Evolutionary conservation across 2,113 vertebrate species (phyloP).

Genomic region (Oncorhynchus keta): DNA sequence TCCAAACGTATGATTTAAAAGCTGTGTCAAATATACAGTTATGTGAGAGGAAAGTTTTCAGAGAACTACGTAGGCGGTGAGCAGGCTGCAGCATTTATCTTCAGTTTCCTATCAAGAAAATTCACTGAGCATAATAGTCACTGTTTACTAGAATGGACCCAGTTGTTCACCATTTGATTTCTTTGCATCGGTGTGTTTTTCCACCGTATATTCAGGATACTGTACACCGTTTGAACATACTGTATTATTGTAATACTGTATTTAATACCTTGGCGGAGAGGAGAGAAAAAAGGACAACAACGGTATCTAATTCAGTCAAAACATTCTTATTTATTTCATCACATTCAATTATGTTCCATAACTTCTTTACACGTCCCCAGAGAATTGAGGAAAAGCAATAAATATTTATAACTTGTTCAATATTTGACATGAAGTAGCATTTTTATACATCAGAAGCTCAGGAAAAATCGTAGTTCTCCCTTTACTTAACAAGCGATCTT

Average conservation of each 20-base stretch:
- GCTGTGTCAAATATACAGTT: too few species aligned
- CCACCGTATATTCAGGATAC: too few species aligned
- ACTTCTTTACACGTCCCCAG: constrained; percentile 49
- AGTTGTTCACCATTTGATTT: too few species aligned
- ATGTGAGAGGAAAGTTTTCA: too few species aligned
- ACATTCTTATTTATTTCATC: background rate
- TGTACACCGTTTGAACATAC: too few species aligned
- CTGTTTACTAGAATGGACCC: too few species aligned
- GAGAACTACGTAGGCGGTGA: too few species aligned
- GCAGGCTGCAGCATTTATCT: too few species aligned
- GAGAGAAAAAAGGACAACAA: background rate
- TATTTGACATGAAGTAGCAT: constrained; percentile 34
- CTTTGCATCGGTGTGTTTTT: too few species aligned
- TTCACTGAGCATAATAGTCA: too few species aligned
- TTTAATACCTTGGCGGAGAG: background rate
- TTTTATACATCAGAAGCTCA: constrained; percentile 32
- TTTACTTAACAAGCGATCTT: background rate
- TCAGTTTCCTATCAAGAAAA: too few species aligned
- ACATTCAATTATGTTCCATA: constrained; percentile 3
- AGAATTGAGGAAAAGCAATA: constrained; percentile 57
- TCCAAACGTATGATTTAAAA: too few species aligned
- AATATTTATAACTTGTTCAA: constrained; percentile 31
- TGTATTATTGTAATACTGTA: background rate
- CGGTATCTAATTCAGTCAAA: background rate
- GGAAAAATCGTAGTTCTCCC: constrained; percentile 23